Conservation (phyloP, 2,113 vertebrate genomes). For the Salvelinus fontinalis region DNA sequence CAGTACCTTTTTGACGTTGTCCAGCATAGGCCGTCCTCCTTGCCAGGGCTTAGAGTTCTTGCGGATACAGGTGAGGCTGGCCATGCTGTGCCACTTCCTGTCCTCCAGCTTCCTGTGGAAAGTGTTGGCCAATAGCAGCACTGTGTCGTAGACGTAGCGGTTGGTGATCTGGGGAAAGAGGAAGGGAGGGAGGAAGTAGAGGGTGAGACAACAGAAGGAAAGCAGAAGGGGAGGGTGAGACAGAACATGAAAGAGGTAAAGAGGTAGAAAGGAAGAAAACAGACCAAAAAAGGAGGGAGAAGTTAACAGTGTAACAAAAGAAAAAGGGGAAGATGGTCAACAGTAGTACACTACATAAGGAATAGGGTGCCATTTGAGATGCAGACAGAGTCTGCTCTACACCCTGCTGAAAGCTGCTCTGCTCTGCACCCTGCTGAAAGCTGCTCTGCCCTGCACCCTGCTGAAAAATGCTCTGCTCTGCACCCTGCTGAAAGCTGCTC, state of each 20-base stretch:
- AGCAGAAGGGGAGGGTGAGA: background rate
- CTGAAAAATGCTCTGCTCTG: too few species aligned
- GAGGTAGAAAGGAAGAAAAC: slow-evolving; percentile 9
- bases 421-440: too few species aligned
- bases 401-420: too few species aligned
- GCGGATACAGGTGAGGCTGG: slow-evolving; percentile 96
- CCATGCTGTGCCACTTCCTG: slow-evolving; percentile 99
- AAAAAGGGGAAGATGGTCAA: too few species aligned
- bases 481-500: too few species aligned
- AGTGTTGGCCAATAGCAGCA: slow-evolving; percentile 92
- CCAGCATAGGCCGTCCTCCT: slow-evolving; percentile 95
- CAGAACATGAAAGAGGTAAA: background rate
- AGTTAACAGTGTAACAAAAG: background rate
- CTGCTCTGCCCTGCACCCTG: too few species aligned
- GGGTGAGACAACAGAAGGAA: slow-evolving; percentile 1
- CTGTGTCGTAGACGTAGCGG: slow-evolving; percentile 95
- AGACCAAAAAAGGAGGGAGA: too few species aligned
- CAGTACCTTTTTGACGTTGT: slow-evolving; percentile 95
- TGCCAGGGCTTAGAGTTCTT: slow-evolving; percentile 98
- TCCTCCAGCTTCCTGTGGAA: slow-evolving; percentile 98
- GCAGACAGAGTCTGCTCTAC: too few species aligned
- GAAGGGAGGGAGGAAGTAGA: background rate
- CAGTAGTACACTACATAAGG: too few species aligned
- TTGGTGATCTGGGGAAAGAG: slow-evolving; percentile 86
- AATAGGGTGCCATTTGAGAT: too few species aligned